Evolutionary conservation across 2,113 vertebrate genomes (phyloP), one percentile per base, ranked within the genome.

Genomic region (Lichenostomus cassidix): DNA sequence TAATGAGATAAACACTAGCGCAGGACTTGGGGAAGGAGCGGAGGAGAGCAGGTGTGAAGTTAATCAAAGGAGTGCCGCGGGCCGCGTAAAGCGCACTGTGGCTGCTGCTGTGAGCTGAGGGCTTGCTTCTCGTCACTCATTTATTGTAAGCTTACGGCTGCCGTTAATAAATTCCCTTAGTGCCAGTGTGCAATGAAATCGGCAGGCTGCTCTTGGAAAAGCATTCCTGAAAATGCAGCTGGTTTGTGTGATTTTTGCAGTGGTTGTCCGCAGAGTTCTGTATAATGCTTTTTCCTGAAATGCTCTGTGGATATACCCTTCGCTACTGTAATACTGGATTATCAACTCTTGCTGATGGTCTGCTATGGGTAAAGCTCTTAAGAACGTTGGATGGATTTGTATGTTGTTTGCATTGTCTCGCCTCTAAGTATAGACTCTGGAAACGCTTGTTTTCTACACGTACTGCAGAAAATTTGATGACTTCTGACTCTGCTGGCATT

Each of bases 281-380:
- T 5, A 7, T 31, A 18, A 5, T 2, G 10, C 27, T 79, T 41
- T 29, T 37, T n/a, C 24, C 29, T 37, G 21, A 52, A 73, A 22
- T 2, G 7, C 7, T 5, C 35, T 5, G 5, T 24, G 6, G 22
- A 3, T 39, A 6, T 4, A 4, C 3, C 33, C 7, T 25, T 49
- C 0, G 0, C 22, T 49, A 2, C 9, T 28, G 3, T 1, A 21
- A 5, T 35, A 6, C 22, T 55, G 21, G 31, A 0, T 44, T 44
- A 6, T 10, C 22, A 58, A 16, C 3, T 2, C 9, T 33, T 37
- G 8, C n/a, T 62, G 37, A 41, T 58, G 69, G 22, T 49, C 12
- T 79, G 39, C 22, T 35, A 9, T 33, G 15, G 10, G 15, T 76
- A 71, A 59, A 55, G 17, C 47, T 80, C 27, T 22, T 20, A 12